Percentiles rank a stretch among this genome's conserved stretches.
Conservation (phyloP, 1,140 invertebrate genomes). For the Penaeus indicus region DNA sequence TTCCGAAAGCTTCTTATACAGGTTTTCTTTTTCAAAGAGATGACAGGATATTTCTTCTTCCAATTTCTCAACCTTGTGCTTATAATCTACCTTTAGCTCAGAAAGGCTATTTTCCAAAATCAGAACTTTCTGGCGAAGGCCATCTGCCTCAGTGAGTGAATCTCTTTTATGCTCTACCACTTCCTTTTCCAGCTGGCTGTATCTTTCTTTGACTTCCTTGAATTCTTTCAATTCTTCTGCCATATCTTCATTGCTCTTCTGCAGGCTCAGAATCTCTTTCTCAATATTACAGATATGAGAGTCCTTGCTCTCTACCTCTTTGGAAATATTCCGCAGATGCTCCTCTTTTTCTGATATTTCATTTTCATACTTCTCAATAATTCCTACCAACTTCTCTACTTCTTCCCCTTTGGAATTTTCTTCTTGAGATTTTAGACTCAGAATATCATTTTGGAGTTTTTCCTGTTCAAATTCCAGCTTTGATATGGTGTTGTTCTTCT, state of each 20-base stretch:
- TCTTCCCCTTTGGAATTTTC: not conserved
- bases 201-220: not conserved
- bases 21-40: not conserved
- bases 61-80: not conserved
- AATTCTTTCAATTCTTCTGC: not conserved
- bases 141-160: not conserved
- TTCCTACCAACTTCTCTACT: conserved; percentile 29
- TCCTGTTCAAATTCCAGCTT: conserved; percentile 9
- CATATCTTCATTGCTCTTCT: not conserved
- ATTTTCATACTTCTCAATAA: conserved; percentile 46
- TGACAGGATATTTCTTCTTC: not conserved
- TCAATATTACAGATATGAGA: not conserved
- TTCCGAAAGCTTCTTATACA: not conserved
- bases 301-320: conserved; percentile 2
- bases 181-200: conserved; percentile 19
- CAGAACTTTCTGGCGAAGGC: not conserved
- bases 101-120: not conserved
- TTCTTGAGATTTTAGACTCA: not conserved
- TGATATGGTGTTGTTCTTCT: not conserved
- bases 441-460: conserved; percentile 29
- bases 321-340: not conserved
- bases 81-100: not conserved
- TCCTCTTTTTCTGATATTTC: conserved; percentile 45
- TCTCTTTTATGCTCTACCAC: not conserved
- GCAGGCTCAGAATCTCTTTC: not conserved